Evolutionary conservation across 2,888 invertebrate genomes (phyloP), one percentile per base, ranked within the genome.

Genomic region (Drosophila kuntzei): DNA sequence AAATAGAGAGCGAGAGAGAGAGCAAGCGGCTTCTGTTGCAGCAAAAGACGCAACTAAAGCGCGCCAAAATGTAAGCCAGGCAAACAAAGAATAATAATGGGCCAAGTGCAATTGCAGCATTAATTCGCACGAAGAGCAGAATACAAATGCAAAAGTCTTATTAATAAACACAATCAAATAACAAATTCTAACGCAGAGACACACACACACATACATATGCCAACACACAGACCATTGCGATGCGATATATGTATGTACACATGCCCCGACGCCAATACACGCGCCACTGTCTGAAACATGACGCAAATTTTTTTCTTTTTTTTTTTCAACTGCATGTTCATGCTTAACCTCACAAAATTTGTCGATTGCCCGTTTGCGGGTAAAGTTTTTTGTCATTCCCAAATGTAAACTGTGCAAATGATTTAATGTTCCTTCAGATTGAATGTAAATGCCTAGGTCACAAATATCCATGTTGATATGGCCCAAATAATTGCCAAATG

Each of bases 261-360:
- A 58, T 20, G 41, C 29, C 18, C 34, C 62, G 69, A 87, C 66
- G 76, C 70, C 79, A 68, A 65, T 71, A 86, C 77, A 80, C 75
- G 81, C 80, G 81, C 74, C 65, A 47, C 51, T 29, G 72, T 59
- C 62, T 63, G 67, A 70, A 86, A 79, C 66, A 80, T 81, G 88
- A 87, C 85, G 85, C 76, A 87, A 87, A 87, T 71, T 57, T 65
- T 41, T 54, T 51, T 65, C 32, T 54, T 51, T 61, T 44, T 58
- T 41, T 22, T 44, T 22, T 11, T 46, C 46, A 53, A 71, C 60
- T 63, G 68, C 65, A 41, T 34, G 39, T 66, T 87, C 81, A 55
- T 32, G 41, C 46, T 71, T 82, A 82, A 82, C 82, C 82, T 82
- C 82, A 82, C 80, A 70, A 64, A 70, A 59, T 65, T 47, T 22